These are phyloP conservation scores for Perodicticus potto DNA, from an alignment of 2,797 vertebrate genomes.

Conservation along the genomic window DNA sequence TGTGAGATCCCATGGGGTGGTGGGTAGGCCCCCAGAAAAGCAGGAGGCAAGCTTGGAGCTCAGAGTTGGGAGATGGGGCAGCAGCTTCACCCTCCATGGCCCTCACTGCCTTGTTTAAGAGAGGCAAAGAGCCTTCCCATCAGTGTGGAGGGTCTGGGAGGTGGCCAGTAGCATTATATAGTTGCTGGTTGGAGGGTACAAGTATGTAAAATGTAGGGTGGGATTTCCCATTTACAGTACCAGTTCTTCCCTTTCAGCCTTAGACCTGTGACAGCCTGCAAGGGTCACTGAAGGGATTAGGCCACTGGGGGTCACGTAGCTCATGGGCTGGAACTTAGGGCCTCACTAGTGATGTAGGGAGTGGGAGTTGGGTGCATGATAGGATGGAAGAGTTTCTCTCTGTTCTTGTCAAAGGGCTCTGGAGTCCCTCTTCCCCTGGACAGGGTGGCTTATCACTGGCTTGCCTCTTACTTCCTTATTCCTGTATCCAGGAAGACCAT, in stretches of 20 bases:
- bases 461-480: slow-evolving; percentile 58
- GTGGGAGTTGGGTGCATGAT: neutral
- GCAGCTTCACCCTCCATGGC: neutral
- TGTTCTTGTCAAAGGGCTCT: neutral
- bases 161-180: neutral
- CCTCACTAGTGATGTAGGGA: neutral
- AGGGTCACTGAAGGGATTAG: neutral
- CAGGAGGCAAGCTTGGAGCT: neutral
- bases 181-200: neutral
- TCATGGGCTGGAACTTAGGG: neutral
- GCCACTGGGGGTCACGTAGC: neutral
- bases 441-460: neutral
- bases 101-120: neutral
- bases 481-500: neutral
- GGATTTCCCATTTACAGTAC: neutral
- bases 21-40: neutral
- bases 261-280: neutral
- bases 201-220: neutral
- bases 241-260: neutral
- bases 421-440: neutral
- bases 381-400: neutral
- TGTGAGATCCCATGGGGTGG: neutral
- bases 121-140: neutral
- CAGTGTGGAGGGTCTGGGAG: neutral
- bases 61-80: neutral